Evolutionary conservation across 2,113 vertebrate genomes (phyloP), one percentile per base, ranked within the genome.

Genomic region (Micromys minutus): DNA sequence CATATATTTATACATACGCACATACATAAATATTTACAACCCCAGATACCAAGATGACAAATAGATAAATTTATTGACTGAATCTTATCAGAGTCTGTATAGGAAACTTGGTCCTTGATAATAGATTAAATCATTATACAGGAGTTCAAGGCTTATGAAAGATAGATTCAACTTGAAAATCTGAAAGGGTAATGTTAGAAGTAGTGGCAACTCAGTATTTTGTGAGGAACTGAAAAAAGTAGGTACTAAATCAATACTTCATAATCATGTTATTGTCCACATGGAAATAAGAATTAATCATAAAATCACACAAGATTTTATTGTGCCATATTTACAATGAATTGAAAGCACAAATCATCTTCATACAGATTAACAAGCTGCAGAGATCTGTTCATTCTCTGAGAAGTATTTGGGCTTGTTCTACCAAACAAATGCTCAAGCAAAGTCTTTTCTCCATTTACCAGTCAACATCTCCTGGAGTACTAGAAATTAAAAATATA

Each of bases 371-470:
- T 87, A 93, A 42, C 39, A 95, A 72, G 67, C 55, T 63, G n/a
- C 21, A 50, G 2, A 77, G 77, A 90, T 77, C 91, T 91, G 72
- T 65, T 96, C 65, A 36, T 36, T 67, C 65, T 67, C 65, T 67
- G 36, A 87, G 57, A 96, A 90, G 69, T 87, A 8, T 71, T 91
- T 59, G 72, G 15, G 5, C 7, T 86, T 47, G 81, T 94, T 77
- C 31, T 81, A 47, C 65, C 85, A 94, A 91, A 92, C 21, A 94
- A 93, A 94, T 74, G 69, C 16, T 42, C 21, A 94, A 52, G 81
- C 39, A 87, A 77, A 96, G 63, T 10, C 36, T 81, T 86, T 59
- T 94, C 74, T 90, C 12, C 34, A 67, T 34, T 69, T 34, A 50
- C 29, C 4, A 55, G 79, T 52, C 45, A 87, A 45, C 36, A 69